Percentiles rank a stretch among this genome's conserved stretches.
phyloP scores from a whole-genome alignment of 2,888 invertebrate species.

The Siphlonurus alternatus region DNA sequence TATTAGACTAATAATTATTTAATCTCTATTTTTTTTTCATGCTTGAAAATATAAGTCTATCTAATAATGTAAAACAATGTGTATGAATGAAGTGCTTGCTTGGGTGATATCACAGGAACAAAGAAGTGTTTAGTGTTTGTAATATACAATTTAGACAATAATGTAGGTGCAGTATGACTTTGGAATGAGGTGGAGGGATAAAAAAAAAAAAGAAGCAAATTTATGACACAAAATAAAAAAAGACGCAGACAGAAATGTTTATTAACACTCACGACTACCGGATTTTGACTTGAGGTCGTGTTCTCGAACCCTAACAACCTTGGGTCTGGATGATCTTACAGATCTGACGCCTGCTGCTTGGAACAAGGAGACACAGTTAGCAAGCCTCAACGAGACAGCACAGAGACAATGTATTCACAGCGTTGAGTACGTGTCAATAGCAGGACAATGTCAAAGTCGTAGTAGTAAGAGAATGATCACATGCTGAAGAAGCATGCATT shows the following conservation, averaged over 20 bases:
- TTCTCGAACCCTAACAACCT: slow-evolving; percentile 28
- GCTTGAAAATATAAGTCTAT: no score
- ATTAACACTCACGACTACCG: neutral
- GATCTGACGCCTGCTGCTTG: neutral
- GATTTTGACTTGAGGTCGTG: slow-evolving; percentile 24
- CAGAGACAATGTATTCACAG: neutral
- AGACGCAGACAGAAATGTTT: neutral
- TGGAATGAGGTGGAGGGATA: neutral
- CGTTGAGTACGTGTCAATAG: no score
- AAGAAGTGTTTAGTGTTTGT: neutral
- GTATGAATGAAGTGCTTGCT: no score
- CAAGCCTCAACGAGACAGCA: neutral
- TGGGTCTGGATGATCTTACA: slow-evolving; percentile 25
- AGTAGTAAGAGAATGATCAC: neutral
- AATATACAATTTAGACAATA: neutral
- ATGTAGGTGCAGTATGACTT: neutral
- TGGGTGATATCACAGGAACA: no score
- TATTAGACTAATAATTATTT: no score
- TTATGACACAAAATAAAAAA: slow-evolving; percentile 1
- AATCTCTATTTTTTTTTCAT: no score
- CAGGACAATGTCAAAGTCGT: neutral
- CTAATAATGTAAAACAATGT: no score
- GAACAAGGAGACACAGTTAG: neutral
- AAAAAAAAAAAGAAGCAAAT: neutral
- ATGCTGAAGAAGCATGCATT: no score